Evolutionary conservation across 2,888 invertebrate genomes (phyloP), one percentile per base, ranked within the genome.

Genomic region (Labia minor): DNA sequence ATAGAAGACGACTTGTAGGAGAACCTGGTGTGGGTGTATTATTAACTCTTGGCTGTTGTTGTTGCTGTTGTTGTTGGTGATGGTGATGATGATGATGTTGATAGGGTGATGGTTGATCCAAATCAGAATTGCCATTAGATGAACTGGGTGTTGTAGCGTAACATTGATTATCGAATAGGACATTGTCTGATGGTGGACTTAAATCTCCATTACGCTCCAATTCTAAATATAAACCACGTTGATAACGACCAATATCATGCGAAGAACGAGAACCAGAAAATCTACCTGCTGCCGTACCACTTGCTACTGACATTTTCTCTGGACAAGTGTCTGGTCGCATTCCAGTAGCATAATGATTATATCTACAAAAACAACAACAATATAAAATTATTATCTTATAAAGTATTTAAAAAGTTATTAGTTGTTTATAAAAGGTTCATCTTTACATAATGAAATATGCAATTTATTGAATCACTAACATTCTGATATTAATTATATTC

Each of bases 101-200:
- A 16, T 65, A 63, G 14, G 62, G 21, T 61, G 79, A 76, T 19
- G 88, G 86, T 74, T 86, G 85, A 76, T 92, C 92, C 78, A 91
- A 88, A 78, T 92, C 92, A 37, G 91, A 92, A 80, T 92, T 92
- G 67, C 93, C 93, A 75, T 93, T 93, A 76, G 93, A 93, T 66
- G 94, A 93, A 74, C 93, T 93, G 16, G 95, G 94, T 49, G 94
- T 94, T 62, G 94, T 94, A 33, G 94, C 94, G 79, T 95, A 94
- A 81, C 94, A 94, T 77, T 92, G 92, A 81, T 94, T 93, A 83
- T 95, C 94, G 78, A 94, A 94, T 81, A 92, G 89, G 71, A 92
- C 92, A 79, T 92, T 92, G 79, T 95, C 94, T 65, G 94, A 94
- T 1, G 94, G 92, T 66, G 94, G 94, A 1, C 93, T 93, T 71